Evolutionary conservation across 2,888 invertebrate genomes (phyloP).

Genomic region (Calameuta idolon): DNA sequence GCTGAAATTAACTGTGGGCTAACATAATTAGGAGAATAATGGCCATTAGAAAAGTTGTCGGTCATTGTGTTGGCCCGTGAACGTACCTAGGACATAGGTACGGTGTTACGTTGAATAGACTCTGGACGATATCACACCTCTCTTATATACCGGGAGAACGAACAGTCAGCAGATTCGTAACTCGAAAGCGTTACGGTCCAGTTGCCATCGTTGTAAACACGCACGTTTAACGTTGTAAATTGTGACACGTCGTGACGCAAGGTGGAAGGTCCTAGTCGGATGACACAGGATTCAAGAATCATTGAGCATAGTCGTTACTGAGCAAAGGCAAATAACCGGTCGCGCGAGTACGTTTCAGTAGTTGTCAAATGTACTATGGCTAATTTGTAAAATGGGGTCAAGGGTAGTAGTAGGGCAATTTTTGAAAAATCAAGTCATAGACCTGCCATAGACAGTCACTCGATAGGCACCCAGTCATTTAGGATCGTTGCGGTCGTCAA

Average conservation of each 20-base stretch:
- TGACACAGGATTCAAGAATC: not conserved
- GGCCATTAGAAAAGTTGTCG: constrained; percentile 31
- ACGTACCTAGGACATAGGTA: constrained; percentile 10
- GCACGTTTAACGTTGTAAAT: constrained; percentile 3
- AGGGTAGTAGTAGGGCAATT: not conserved
- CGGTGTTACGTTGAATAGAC: constrained; percentile 12
- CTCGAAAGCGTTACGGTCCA: constrained; percentile 38
- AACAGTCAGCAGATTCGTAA: constrained; percentile 40
- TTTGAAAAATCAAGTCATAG: constrained; percentile 48
- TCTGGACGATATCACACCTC: constrained; percentile 31
- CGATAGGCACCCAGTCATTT: constrained; percentile 50
- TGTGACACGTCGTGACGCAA: not conserved
- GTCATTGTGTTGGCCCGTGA: constrained; percentile 35
- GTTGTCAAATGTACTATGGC: not conserved
- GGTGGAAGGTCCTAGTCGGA: not conserved
- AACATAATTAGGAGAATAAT: constrained; percentile 37
- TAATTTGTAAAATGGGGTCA: not conserved
- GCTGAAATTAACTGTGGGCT: constrained; percentile 27
- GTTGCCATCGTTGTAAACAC: constrained; percentile 30
- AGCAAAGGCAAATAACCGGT: not conserved
- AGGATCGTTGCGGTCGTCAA: constrained; percentile 52
- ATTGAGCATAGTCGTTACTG: not conserved
- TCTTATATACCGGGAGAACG: constrained; percentile 30
- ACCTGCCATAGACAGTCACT: constrained; percentile 28
- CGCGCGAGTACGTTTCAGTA: not conserved